phyloP scores from a whole-genome alignment of 2,888 invertebrate species.

The Eretmocerus hayati region DNA sequence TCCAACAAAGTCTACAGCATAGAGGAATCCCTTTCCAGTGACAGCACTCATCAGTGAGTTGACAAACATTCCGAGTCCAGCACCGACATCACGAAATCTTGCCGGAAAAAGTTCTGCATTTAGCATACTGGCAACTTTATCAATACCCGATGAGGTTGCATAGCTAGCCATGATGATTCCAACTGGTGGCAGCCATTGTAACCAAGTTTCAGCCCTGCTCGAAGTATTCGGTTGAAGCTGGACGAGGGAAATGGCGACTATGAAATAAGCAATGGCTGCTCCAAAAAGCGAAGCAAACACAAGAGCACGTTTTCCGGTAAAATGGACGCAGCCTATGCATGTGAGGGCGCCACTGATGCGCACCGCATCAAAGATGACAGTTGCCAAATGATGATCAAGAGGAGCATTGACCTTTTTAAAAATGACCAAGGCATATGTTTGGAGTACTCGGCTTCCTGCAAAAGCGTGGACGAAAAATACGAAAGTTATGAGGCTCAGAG shows the following conservation, averaged over 20 bases:
- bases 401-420: neutral
- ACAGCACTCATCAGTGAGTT: neutral
- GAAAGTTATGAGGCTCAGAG: neutral
- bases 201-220: neutral
- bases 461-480: constrained; percentile 2
- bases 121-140: neutral
- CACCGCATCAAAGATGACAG: neutral
- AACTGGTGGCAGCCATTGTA: neutral
- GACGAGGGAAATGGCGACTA: neutral
- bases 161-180: neutral
- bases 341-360: neutral
- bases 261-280: neutral
- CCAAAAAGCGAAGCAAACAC: neutral
- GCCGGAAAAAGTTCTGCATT: neutral
- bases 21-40: neutral
- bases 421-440: neutral
- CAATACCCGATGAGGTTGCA: neutral
- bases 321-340: neutral
- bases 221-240: neutral
- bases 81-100: neutral
- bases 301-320: neutral
- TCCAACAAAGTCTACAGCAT: neutral
- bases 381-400: neutral
- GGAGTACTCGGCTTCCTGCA: neutral
- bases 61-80: neutral